Conservation (phyloP, 1,140 invertebrate genomes). For the Drosophila funebris region DNA sequence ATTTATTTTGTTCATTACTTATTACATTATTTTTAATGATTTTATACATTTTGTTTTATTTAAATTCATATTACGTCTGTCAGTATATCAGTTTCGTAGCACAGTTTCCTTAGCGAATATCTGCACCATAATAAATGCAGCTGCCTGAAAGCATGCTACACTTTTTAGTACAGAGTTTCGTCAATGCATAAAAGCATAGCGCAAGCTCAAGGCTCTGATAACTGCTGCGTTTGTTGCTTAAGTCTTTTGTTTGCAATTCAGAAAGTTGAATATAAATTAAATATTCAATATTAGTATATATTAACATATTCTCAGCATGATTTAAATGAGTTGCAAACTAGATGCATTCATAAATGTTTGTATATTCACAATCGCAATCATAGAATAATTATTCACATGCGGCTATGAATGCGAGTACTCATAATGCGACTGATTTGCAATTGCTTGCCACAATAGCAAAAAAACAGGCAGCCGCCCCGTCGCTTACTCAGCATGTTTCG, state of each 20-base stretch:
- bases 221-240: constrained; percentile 45
- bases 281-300: too few relatives aligned
- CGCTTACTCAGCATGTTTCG: constrained; percentile 5
- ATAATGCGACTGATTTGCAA: constrained; percentile 31
- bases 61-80: background rate
- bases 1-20: too few relatives aligned
- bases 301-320: background rate
- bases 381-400: constrained; percentile 38
- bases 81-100: background rate
- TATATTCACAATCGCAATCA: constrained; percentile 15
- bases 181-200: constrained; percentile 8
- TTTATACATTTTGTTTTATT: too few relatives aligned
- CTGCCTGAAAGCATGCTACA: constrained; percentile 31
- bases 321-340: background rate
- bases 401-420: constrained; percentile 20
- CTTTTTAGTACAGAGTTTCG: background rate
- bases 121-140: background rate
- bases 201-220: background rate
- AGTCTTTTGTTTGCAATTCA: constrained; percentile 57
- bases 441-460: constrained; percentile 30
- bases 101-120: background rate
- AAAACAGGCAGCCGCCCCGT: constrained; percentile 18
- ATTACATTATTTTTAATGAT: background rate
- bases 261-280: background rate
- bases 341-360: background rate